These are phyloP conservation scores for Passer domesticus DNA, from an alignment of 2,113 vertebrate genomes.

Conservation along the genomic window DNA sequence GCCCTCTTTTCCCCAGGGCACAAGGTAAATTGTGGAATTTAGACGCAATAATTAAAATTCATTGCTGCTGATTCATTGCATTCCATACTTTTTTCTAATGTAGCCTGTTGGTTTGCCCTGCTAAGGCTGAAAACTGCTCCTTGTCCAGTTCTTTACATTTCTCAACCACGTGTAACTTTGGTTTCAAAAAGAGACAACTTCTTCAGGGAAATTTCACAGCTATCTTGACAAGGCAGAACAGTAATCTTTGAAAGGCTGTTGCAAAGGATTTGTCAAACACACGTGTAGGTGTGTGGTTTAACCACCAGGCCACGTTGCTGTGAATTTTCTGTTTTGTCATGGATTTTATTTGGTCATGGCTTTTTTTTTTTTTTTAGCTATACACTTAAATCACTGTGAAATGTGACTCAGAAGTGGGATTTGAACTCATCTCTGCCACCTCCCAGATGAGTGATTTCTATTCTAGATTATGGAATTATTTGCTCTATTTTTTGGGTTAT, in stretches of 20 bases:
- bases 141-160: neutral
- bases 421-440: neutral
- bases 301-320: neutral
- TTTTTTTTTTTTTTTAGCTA: accelerated
- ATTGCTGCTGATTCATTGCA: neutral
- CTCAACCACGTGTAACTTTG: neutral
- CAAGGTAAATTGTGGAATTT: neutral
- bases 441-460: neutral
- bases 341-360: neutral
- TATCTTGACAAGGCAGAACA: neutral
- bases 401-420: neutral
- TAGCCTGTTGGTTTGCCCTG: neutral
- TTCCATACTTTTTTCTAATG: neutral
- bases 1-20: neutral
- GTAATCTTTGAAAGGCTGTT: neutral
- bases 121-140: neutral
- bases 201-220: neutral
- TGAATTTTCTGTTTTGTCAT: neutral
- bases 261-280: neutral
- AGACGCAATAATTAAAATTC: neutral
- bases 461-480: neutral
- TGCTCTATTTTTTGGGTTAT: accelerated
- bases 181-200: neutral
- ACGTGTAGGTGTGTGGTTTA: neutral
- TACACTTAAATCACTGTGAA: neutral